Base-by-base conservation (phyloP, 2,797 vertebrate genomes). In the Falco columbarius region DNA sequence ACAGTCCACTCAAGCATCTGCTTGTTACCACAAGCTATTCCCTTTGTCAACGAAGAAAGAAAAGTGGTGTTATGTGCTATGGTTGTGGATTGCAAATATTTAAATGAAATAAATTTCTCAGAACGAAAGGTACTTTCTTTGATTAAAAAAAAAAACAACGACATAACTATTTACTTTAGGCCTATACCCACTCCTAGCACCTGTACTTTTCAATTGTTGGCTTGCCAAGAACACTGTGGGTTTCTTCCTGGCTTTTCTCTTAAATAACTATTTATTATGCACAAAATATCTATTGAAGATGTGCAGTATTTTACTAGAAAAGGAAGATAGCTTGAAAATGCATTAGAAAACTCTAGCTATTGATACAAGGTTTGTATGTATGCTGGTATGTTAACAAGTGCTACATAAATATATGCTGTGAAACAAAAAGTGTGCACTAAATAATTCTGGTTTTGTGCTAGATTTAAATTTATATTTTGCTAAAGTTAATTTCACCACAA, bases 41-140 rank as follows among this genome's bases (percentile, higher is more conserved):
- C 77, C 75, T 98, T 98, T 98, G 97, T 98, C 73, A 65, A 90
- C 67, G 92, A 95, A 98, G 89, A 98, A 98, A 97, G 97, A 97
- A 95, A 98, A 98, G 98, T 96, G 94, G 96, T 75, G 66, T 98
- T 97, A 91, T 94, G 93, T 86, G 85, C 97, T 98, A 97, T 98
- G 68, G 98, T 97, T 98, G 98, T 97, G 95, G 83, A 98, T 94
- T 96, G 98, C 98, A 99, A 99, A 99, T 98, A 99, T 98, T 98
- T 97, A 98, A 98, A 97, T 94, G 95, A 98, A 98, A 99, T 98
- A 98, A 98, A 99, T 98, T 98, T 98, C 92, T 98, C 95, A 93
- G 96, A 98, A 93, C 97, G 97, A 98, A 98, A 98, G 95, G 96
- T 96, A 97, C 97, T 96, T 97, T 97, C 95, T 98, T 98, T 97